phyloP scores from a whole-genome alignment of 1,140 invertebrate species.

The Myzus persicae region DNA sequence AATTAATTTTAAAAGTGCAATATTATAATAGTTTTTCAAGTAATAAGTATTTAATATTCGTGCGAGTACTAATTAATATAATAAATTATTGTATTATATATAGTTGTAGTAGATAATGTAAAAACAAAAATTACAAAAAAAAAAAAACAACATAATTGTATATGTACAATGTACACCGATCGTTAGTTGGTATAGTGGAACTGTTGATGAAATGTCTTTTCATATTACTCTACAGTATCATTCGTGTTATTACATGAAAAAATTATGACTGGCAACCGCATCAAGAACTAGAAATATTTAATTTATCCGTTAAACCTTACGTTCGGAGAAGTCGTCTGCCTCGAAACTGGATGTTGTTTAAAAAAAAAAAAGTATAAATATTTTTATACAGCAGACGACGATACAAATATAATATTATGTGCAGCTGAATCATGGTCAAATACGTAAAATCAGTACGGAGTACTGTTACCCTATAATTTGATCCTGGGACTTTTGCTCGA shows the following conservation, averaged over 20 bases:
- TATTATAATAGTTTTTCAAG: not conserved
- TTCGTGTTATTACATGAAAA: not conserved
- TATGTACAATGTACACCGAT: slow-evolving; percentile 18
- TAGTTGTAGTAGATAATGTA: not conserved
- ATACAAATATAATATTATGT: not conserved
- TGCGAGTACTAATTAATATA: not conserved
- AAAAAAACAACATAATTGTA: not conserved
- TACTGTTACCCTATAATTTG: slow-evolving; percentile 41
- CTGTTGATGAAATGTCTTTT: not conserved
- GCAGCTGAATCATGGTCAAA: not conserved
- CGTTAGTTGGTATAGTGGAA: not conserved
- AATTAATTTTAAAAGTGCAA: slow-evolving; percentile 36
- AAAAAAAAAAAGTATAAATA: not conserved
- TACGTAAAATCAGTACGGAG: not conserved
- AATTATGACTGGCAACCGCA: not conserved
- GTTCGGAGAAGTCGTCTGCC: not conserved
- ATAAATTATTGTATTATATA: not conserved
- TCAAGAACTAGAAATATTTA: not conserved
- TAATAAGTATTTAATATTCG: not conserved
- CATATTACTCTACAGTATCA: not conserved
- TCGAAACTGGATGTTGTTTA: not conserved
- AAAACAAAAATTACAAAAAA: not conserved
- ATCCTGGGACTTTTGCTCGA: not conserved
- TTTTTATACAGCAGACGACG: not conserved
- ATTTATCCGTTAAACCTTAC: not conserved